These are phyloP conservation scores for Corapipo altera DNA, from an alignment of 2,113 vertebrate genomes.

Conservation along the genomic window DNA sequence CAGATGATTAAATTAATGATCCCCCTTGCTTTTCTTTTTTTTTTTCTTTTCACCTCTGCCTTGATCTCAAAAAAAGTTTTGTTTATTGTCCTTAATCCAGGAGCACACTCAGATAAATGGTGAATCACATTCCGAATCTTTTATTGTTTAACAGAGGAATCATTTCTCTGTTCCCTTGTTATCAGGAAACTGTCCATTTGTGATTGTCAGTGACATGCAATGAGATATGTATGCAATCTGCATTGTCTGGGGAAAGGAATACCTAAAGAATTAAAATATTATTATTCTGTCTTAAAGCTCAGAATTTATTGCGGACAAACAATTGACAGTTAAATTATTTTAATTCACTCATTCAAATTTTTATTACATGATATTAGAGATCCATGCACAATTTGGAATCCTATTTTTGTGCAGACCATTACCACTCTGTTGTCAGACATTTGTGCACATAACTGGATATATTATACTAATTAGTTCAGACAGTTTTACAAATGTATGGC, in stretches of 20 bases:
- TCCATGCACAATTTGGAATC: background rate
- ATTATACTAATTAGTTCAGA: background rate
- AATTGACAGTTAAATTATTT: background rate
- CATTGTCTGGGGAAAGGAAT: background rate
- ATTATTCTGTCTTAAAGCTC: background rate
- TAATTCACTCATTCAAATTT: background rate
- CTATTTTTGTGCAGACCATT: background rate
- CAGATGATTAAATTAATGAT: background rate
- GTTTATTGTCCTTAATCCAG: background rate
- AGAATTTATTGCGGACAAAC: background rate
- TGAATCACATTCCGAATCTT: constrained; percentile 9
- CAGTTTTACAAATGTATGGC: background rate
- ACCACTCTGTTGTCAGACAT: background rate
- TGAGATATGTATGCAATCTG: background rate
- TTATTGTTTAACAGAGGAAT: background rate
- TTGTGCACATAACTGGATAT: background rate
- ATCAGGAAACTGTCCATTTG: background rate
- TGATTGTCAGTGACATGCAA: background rate
- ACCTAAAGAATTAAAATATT: background rate
- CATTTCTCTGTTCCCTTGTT: background rate
- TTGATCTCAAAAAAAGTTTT: background rate
- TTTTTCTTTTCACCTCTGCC: background rate
- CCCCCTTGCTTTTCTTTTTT: background rate
- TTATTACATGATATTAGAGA: background rate
- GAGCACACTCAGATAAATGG: background rate